Evolutionary conservation across 2,797 vertebrate genomes (phyloP).

Genomic region (Agapornis canus): DNA sequence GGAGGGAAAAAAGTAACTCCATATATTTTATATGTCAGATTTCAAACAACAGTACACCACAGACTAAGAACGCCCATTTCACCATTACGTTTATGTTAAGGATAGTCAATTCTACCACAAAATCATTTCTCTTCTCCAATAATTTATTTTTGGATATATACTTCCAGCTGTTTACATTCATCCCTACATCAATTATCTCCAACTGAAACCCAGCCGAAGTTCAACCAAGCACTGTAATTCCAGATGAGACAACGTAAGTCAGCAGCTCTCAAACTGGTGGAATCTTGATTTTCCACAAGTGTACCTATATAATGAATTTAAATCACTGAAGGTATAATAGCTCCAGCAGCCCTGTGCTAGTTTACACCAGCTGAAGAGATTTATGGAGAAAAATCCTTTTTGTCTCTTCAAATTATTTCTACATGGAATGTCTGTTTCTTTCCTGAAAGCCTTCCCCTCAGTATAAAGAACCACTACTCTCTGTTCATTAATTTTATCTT

Average conservation of each 20-base stretch:
- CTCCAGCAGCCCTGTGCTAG: background rate
- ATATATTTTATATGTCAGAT: background rate
- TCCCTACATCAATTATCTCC: background rate
- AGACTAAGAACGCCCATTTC: background rate
- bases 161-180: background rate
- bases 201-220: background rate
- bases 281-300: background rate
- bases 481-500: background rate
- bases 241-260: background rate
- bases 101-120: background rate
- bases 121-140: background rate
- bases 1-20: background rate
- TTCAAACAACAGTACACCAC: background rate
- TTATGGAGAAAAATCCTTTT: background rate
- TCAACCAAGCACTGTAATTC: background rate
- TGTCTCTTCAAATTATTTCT: constrained; percentile 34
- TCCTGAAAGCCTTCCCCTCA: background rate
- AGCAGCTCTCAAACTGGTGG: background rate
- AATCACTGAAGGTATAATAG: background rate
- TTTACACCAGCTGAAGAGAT: background rate
- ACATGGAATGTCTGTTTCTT: background rate
- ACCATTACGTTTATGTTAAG: background rate
- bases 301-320: background rate
- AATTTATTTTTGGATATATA: background rate
- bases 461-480: background rate